These are phyloP conservation scores for Carcina quercana DNA, from an alignment of 2,888 invertebrate genomes.

Conservation along the genomic window DNA sequence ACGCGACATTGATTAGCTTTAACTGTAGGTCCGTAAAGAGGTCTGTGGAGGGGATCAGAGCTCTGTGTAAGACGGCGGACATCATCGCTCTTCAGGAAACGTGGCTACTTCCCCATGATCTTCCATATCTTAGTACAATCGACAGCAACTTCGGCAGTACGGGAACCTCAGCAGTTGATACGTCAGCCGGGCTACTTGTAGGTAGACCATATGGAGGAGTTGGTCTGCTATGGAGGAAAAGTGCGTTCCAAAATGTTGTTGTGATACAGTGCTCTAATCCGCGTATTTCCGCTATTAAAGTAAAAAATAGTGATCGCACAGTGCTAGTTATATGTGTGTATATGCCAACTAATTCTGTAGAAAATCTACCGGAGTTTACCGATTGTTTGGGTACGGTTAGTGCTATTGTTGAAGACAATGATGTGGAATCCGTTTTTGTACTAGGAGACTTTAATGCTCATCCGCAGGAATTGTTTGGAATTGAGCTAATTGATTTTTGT, in stretches of 20 bases:
- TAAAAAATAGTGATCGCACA: neutral
- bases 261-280: conserved; percentile 1
- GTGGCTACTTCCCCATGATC: conserved; percentile 21
- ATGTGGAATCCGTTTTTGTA: too few relatives aligned
- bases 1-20: conserved; percentile 17
- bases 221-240: conserved; percentile 11
- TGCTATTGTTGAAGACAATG: too few relatives aligned
- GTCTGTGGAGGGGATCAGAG: conserved; percentile 15
- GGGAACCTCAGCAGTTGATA: conserved; percentile 10
- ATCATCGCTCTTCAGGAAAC: conserved; percentile 19
- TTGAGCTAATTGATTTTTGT: too few relatives aligned
- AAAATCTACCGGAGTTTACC: conserved; percentile 4
- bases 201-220: conserved; percentile 12
- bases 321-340: neutral
- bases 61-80: conserved; percentile 14
- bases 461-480: too few relatives aligned
- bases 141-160: conserved; percentile 1
- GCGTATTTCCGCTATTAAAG: neutral
- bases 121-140: conserved; percentile 3
- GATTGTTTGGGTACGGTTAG: conserved; percentile 3
- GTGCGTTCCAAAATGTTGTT: neutral
- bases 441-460: too few relatives aligned
- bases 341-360: conserved; percentile 1
- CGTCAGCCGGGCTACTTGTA: conserved; percentile 6
- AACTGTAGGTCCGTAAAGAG: conserved; percentile 20